These are phyloP conservation scores for Diorhabda sublineata DNA, from an alignment of 1,140 invertebrate genomes.

Conservation along the genomic window DNA sequence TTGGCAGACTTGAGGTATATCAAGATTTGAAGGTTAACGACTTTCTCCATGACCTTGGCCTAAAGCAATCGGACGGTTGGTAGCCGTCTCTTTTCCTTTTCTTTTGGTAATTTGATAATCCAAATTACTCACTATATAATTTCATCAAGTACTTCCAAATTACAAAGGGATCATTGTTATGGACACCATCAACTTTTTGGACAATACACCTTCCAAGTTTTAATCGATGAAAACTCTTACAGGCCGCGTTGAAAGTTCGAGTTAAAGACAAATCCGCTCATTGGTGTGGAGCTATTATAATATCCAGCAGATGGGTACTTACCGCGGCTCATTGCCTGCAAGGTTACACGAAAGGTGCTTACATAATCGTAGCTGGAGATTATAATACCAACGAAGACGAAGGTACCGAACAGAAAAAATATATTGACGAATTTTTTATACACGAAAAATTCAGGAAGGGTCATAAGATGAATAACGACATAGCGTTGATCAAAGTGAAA, in stretches of 20 bases:
- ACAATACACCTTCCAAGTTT: no score
- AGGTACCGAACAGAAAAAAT: conserved; percentile 60
- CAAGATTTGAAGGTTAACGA: no score
- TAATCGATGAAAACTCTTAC: not conserved
- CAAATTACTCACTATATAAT: no score
- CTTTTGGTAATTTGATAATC: no score
- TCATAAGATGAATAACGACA: conserved; percentile 68
- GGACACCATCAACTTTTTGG: no score
- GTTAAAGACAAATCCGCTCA: conserved; percentile 57
- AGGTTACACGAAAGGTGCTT: conserved; percentile 63
- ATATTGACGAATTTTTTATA: conserved; percentile 64
- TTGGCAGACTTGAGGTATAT: no score
- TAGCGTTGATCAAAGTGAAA: conserved; percentile 67
- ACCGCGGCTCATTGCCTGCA: conserved; percentile 78
- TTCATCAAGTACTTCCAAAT: no score
- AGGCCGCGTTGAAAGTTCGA: conserved; percentile 66
- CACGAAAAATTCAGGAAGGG: conserved; percentile 64
- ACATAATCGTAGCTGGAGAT: conserved; percentile 67
- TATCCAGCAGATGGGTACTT: conserved; percentile 64
- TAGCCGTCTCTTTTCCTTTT: no score
- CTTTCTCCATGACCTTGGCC: no score
- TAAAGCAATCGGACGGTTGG: no score
- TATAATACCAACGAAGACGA: conserved; percentile 65
- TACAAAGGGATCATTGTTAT: no score
- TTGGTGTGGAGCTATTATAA: conserved; percentile 74